These are phyloP conservation scores for Onthophagus taurus DNA, from an alignment of 1,140 invertebrate species.

Conservation along the genomic window DNA sequence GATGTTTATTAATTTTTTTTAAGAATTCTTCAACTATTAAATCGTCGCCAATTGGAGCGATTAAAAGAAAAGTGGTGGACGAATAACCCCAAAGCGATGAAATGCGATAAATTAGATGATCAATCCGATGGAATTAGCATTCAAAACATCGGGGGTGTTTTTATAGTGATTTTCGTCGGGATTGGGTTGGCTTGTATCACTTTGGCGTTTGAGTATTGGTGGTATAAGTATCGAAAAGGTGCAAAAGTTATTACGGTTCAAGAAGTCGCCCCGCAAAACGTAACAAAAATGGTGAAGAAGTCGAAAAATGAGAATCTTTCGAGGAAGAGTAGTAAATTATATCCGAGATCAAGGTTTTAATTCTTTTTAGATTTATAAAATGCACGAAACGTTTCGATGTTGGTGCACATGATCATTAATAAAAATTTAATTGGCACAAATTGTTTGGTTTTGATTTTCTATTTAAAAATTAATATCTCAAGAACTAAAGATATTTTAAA, in stretches of 20 bases:
- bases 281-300: neutral
- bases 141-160: slow-evolving; percentile 48
- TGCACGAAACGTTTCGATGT: no score
- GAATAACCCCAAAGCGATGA: slow-evolving; percentile 42
- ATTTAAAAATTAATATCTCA: no score
- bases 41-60: slow-evolving; percentile 52
- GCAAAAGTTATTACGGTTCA: slow-evolving; percentile 13
- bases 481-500: no score
- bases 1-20: no score
- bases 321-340: slow-evolving; percentile 3
- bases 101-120: slow-evolving; percentile 49
- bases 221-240: slow-evolving; percentile 14
- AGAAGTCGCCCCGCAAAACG: slow-evolving; percentile 1
- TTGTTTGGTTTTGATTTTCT: no score
- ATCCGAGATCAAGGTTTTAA: slow-evolving; percentile 15
- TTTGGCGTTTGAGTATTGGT: slow-evolving; percentile 55
- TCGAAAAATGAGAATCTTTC: slow-evolving; percentile 1
- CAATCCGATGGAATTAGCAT: slow-evolving; percentile 31
- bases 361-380: no score
- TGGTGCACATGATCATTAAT: no score
- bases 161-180: slow-evolving; percentile 59
- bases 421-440: no score
- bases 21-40: slow-evolving; percentile 56
- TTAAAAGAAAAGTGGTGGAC: slow-evolving; percentile 62
- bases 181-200: slow-evolving; percentile 55